Evolutionary conservation across 1,140 invertebrate species (phyloP), one percentile per base, ranked within the genome.

Genomic region (Sipha flava): DNA sequence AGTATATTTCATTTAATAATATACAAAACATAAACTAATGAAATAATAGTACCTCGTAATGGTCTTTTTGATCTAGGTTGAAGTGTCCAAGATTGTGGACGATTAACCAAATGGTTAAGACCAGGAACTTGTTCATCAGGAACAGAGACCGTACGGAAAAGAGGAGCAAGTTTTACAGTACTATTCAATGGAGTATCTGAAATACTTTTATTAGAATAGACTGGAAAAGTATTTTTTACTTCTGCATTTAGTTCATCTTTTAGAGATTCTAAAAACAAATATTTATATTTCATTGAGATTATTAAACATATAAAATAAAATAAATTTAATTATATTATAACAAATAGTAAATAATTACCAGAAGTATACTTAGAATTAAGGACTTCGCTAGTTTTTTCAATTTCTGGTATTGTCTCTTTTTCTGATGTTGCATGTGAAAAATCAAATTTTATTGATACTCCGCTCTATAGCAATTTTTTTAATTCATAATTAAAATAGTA

Each of bases 91-190:
- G 72, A 75, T 16, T 75, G 72, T 57, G 72, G 72, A 10, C 72
- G 72, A 40, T 54, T 75, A 37, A 75, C 72, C 57, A 75, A 75
- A 57, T 75, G 72, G 2, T 52, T 40, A 23, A 75, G 72, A 57
- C 72, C 72, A 23, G 72, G 72, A 23, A 75, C 72, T 75, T 75
- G 72, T 40, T 75, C 72, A 75, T 75, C 72, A 23, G 72, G 49
- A 40, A 75, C 21, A 37, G 72, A 52, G 40, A 75, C 72, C 29
- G 16, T 57, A 75, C 72, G 72, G 43, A 75, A 75, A 54, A 75
- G 49, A 5, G 34, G 52, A 10, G 52, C 34, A 40, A 75, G 5
- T 75, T 75, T 57, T 49, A 47, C 23, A 73, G 18, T 73, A 0
- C 1, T 52, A 26, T 34, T 75, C 23, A 45, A 49, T 52, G 9